Conservation (phyloP, 2,888 invertebrate species). For the Cryptus viduatorius region DNA sequence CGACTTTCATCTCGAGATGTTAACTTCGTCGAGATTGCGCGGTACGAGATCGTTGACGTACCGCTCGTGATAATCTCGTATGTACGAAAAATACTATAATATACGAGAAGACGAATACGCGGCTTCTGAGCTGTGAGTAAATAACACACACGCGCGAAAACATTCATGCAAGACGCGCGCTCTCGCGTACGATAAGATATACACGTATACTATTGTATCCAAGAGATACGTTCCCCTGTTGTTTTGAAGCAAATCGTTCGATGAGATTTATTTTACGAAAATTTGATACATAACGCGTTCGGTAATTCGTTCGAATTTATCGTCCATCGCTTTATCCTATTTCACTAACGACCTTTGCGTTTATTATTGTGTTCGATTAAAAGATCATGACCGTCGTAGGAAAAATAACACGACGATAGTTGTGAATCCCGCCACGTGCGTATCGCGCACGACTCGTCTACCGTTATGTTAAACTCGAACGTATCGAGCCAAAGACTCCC, state of each 20-base stretch:
- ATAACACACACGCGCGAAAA: conserved; percentile 62
- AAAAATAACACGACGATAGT: not conserved
- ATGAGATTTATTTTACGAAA: not conserved
- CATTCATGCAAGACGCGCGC: conserved; percentile 63
- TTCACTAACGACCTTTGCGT: not conserved
- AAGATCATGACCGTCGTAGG: not conserved
- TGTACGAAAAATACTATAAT: conserved; percentile 73
- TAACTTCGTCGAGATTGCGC: conserved; percentile 33
- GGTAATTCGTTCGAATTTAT: not conserved
- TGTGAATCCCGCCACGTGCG: conserved; percentile 39
- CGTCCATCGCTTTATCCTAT: not conserved
- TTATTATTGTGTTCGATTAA: not conserved
- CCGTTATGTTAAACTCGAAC: conserved; percentile 45
- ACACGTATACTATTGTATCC: conserved; percentile 3
- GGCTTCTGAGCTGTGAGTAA: conserved; percentile 71
- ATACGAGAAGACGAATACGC: conserved; percentile 53
- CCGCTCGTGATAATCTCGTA: conserved; percentile 71
- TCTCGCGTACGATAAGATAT: conserved; percentile 73
- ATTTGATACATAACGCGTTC: not conserved
- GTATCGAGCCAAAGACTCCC: conserved; percentile 1
- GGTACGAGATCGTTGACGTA: conserved; percentile 60
- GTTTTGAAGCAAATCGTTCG: conserved; percentile 6
- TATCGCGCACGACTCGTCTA: conserved; percentile 15
- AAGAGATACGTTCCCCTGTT: conserved; percentile 2
- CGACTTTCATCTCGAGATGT: conserved; percentile 15